These are phyloP conservation scores for Nomada flava DNA, from an alignment of 2,888 invertebrate genomes.

Conservation along the genomic window DNA sequence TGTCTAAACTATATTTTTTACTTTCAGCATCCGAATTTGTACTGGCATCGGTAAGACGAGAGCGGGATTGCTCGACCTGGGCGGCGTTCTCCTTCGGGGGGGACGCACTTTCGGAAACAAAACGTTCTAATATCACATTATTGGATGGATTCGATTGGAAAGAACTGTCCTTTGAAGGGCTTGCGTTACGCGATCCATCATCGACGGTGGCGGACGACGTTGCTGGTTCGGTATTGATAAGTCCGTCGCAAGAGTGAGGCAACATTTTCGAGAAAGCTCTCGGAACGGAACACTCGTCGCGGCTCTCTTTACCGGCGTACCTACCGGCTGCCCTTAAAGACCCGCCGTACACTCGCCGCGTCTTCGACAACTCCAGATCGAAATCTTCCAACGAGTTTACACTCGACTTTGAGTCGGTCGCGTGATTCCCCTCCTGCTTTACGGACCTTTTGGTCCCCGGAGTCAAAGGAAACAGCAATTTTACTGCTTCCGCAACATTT, in stretches of 20 bases:
- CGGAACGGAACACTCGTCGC: constrained; percentile 44
- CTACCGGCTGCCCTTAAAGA: constrained; percentile 71
- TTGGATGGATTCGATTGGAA: constrained; percentile 83
- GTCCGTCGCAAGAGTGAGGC: constrained; percentile 49
- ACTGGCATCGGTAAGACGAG: constrained; percentile 71
- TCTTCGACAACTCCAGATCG: constrained; percentile 32
- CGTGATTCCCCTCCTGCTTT: neutral
- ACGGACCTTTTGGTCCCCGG: neutral
- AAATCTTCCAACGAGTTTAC: constrained; percentile 34
- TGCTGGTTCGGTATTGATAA: constrained; percentile 39
- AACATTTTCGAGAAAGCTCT: constrained; percentile 36
- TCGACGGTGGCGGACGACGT: neutral
- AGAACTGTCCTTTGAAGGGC: constrained; percentile 43
- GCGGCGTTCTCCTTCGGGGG: constrained; percentile 62
- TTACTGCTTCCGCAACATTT: neutral
- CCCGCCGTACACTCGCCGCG: constrained; percentile 69
- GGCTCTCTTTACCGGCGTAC: constrained; percentile 49
- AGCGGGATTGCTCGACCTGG: constrained; percentile 58
- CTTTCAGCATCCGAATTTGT: constrained; percentile 82
- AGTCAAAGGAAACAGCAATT: neutral
- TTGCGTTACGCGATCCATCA: constrained; percentile 9
- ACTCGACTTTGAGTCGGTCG: constrained; percentile 34
- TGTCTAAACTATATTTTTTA: constrained; percentile 81
- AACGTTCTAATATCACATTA: constrained; percentile 83
- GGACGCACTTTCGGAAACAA: constrained; percentile 74